Evolutionary conservation across 2,797 vertebrate genomes (phyloP), one percentile per base, ranked within the genome.

Genomic region (Gypaetus barbatus): DNA sequence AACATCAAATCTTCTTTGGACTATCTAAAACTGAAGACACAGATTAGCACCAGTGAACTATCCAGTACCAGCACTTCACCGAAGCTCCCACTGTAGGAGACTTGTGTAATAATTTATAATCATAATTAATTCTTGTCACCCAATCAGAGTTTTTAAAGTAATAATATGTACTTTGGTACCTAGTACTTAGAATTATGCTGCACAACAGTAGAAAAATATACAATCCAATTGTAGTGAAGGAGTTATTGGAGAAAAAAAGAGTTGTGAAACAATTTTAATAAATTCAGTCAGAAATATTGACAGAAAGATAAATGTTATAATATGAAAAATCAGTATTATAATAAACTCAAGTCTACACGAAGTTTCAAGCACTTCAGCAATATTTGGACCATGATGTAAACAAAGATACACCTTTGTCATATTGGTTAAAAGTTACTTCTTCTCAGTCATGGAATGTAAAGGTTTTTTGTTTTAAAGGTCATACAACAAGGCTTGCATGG

Each of bases 1-100:
- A 97, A 94, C 46, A 95, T 93, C 89, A 93, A 77, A 89, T 95
- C 73, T 77, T 96, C 86, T 87, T 92, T 83, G 77, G 70, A 63
- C 84, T 56, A 89, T 44, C 84, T 92, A 93, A 91, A 93, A 80
- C 81, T 76, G 76, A 92, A 95, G 77, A 91, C 66, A 73, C 51
- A 93, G 82, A 80, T 89, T 84, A 61, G 18, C 76, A 82, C 37
- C 85, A 95, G 79, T 49, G 95, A 96, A 96, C 93, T 58, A 63
- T 46, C 52, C 63, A 81, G 27, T 48, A 39, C 69, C 80, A 91
- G 85, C 54, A 85, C 93, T 96, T 93, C 68, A 81, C 66, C 87
- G 79, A 60, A 93, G 51, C 13, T 95, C 39, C 78, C 79, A 74
- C 35, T 66, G 28, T 84, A 87, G 79, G 65, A 91, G 44, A 82